Conservation (phyloP, 2,113 vertebrate species). For the Planiliza haematocheilus region DNA sequence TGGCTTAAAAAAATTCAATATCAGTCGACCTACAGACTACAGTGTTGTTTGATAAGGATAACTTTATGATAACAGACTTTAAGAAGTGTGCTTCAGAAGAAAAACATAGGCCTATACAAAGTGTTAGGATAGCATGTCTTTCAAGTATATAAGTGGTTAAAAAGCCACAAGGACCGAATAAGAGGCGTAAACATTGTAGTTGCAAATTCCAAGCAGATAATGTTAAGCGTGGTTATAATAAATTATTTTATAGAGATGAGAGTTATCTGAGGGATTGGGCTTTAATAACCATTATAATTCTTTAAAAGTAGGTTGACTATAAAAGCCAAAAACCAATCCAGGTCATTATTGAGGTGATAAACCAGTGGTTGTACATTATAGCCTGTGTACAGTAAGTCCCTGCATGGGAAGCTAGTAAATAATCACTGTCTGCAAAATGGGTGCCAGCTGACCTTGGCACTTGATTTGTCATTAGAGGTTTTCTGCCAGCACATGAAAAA, state of each 20-base stretch:
- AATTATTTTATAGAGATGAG: background rate
- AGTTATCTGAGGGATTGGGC: slow-evolving; percentile 15
- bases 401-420: background rate
- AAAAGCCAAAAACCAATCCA: no score
- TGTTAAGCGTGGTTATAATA: background rate
- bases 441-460: background rate
- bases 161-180: no score
- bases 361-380: background rate
- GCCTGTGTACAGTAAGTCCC: background rate
- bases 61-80: background rate
- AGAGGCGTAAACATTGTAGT: background rate
- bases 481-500: slow-evolving; percentile 11
- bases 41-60: no score
- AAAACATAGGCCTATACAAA: background rate
- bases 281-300: background rate
- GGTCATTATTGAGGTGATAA: background rate
- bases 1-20: no score
- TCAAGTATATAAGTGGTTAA: background rate
- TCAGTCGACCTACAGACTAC: no score
- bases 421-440: background rate
- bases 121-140: background rate
- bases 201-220: slow-evolving; percentile 2
- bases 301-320: background rate
- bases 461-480: background rate
- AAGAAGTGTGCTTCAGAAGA: background rate